Evolutionary conservation across 2,888 invertebrate genomes (phyloP).

Genomic region (Drosophila tripunctata): DNA sequence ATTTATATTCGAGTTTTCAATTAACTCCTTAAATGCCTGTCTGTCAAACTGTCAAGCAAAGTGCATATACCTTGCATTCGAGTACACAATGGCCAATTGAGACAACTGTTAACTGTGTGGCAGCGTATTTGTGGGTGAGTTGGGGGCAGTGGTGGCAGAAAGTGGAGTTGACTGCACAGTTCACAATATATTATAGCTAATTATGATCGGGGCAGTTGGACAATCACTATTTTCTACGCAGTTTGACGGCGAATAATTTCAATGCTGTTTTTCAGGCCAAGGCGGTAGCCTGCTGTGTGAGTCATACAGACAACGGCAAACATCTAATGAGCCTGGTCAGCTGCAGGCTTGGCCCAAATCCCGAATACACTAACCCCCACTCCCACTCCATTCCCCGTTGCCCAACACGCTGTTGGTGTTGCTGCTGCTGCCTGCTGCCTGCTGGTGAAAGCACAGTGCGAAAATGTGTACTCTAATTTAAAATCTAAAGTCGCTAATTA

Average conservation of each 20-base stretch:
- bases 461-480: constrained; percentile 65
- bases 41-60: not conserved
- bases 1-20: too few species aligned
- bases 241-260: constrained; percentile 55
- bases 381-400: not conserved
- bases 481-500: constrained; percentile 66
- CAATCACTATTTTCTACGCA: constrained; percentile 59
- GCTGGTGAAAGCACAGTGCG: constrained; percentile 66
- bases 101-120: not conserved
- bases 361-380: not conserved
- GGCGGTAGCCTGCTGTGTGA: constrained; percentile 59
- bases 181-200: constrained; percentile 68
- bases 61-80: not conserved
- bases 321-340: constrained; percentile 63
- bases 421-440: too few species aligned
- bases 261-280: constrained; percentile 60
- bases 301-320: constrained; percentile 40
- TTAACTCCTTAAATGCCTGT: too few species aligned
- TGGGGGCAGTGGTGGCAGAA: not conserved
- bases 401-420: too few species aligned
- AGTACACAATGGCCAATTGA: constrained; percentile 28
- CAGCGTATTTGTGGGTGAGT: too few species aligned
- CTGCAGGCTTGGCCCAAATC: constrained; percentile 36
- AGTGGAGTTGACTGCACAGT: constrained; percentile 27
- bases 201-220: constrained; percentile 57